Evolutionary conservation across 1,140 invertebrate genomes (phyloP).

Genomic region (Atta texana): DNA sequence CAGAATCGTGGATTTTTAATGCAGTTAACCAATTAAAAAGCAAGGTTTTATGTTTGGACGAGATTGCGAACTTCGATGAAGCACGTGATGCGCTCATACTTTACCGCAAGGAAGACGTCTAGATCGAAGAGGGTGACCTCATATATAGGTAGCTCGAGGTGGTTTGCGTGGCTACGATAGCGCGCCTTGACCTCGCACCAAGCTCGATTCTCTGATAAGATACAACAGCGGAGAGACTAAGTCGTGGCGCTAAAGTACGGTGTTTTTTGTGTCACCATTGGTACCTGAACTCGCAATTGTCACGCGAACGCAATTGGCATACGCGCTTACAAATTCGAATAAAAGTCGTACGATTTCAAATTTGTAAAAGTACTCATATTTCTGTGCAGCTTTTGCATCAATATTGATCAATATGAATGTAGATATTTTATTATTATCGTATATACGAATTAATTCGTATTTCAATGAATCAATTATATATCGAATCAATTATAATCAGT

Average conservation of each 20-base stretch:
- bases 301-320: conserved; percentile 54
- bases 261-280: conserved; percentile 72
- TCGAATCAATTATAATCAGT: not conserved
- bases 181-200: conserved; percentile 78
- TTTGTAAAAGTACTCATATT: not conserved
- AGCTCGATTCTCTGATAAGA: conserved; percentile 75
- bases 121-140: conserved; percentile 69
- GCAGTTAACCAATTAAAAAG: conserved; percentile 13
- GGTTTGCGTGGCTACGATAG: conserved; percentile 73
- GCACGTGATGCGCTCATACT: conserved; percentile 61
- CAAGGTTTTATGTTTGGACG: conserved; percentile 22
- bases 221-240: conserved; percentile 52
- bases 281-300: conserved; percentile 32
- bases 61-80: not conserved
- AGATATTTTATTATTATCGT: not conserved
- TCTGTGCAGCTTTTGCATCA: not conserved
- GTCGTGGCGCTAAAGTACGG: conserved; percentile 40
- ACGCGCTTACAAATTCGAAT: not conserved
- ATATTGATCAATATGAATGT: not conserved
- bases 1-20: not conserved
- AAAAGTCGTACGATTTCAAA: not conserved
- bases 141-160: conserved; percentile 55
- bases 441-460: not conserved
- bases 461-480: not conserved
- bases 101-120: conserved; percentile 73